Percentiles rank a stretch among this genome's conserved stretches.
phyloP scores from a whole-genome alignment of 2,888 invertebrate species.

The Drosophila paranaensis region DNA sequence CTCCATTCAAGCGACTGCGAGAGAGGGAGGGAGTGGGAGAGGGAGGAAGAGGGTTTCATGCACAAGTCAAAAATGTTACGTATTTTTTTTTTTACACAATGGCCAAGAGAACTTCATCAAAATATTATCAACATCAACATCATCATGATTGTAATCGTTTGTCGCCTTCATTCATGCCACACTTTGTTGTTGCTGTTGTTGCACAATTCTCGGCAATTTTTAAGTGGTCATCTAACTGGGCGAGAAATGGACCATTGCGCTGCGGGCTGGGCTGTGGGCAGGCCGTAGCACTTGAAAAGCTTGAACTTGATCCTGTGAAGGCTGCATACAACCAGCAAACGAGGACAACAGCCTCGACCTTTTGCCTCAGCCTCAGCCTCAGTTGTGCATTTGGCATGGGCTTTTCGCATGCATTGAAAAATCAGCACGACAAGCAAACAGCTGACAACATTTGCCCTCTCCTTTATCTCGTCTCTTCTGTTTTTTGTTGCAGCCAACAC shows the following conservation, averaged over 20 bases:
- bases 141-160: slow-evolving; percentile 31
- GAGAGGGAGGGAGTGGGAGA: background rate
- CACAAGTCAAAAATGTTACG: slow-evolving; percentile 12
- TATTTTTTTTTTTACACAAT: slow-evolving; percentile 6
- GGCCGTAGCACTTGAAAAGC: slow-evolving; percentile 35
- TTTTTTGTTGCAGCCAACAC: slow-evolving; percentile 16
- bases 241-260: slow-evolving; percentile 1
- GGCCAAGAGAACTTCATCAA: slow-evolving; percentile 38
- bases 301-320: slow-evolving; percentile 73
- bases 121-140: slow-evolving; percentile 23
- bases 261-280: background rate
- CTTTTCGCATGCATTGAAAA: slow-evolving; percentile 7
- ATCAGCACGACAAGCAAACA: slow-evolving; percentile 42
- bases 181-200: slow-evolving; percentile 9
- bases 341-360: slow-evolving; percentile 51
- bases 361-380: slow-evolving; percentile 1
- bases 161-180: slow-evolving; percentile 22
- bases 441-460: slow-evolving; percentile 21
- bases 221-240: slow-evolving; percentile 52
- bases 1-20: background rate
- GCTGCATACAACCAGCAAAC: slow-evolving; percentile 60
- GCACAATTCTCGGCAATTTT: slow-evolving; percentile 53
- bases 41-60: background rate
- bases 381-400: slow-evolving; percentile 16
- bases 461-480: background rate